Conservation (phyloP, 2,797 vertebrate species). For the Syngnathus rostellatus region DNA sequence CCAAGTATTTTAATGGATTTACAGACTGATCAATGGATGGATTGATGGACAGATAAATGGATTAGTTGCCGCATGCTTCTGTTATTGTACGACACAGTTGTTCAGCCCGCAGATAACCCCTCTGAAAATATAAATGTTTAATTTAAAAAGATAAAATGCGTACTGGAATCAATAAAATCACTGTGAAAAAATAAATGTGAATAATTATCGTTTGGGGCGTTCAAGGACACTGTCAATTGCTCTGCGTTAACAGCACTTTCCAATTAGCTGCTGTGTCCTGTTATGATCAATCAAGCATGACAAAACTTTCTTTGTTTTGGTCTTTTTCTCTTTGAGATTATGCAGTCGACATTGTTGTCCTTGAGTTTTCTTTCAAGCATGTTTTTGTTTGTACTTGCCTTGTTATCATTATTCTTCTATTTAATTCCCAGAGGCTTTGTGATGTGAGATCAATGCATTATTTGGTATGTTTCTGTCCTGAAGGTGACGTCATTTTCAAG, state of each 20-base stretch:
- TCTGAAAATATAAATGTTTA: neutral
- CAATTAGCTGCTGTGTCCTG: neutral
- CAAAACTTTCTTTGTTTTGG: conserved; percentile 8
- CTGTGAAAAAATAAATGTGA: neutral
- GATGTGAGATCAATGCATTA: conserved; percentile 52
- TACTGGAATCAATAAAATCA: neutral
- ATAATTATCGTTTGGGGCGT: neutral
- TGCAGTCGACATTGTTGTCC: conserved; percentile 32
- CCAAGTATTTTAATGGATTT: neutral
- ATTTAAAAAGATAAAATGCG: neutral
- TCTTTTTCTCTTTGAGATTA: conserved; percentile 18
- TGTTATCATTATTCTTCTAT: conserved; percentile 1
- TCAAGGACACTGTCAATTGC: conserved; percentile 1
- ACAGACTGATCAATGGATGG: neutral
- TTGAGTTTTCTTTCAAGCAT: conserved; percentile 1
- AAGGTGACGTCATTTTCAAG: conserved; percentile 56
- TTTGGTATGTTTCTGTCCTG: conserved; percentile 52
- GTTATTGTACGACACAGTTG: neutral
- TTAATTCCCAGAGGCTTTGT: conserved; percentile 36
- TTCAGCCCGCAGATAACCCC: neutral
- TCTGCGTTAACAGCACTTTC: neutral
- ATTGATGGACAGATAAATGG: neutral
- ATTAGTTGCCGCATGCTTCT: neutral
- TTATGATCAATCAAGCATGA: neutral
- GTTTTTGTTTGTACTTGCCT: neutral